phyloP scores from a whole-genome alignment of 2,888 invertebrate genomes.

The Dolichopus griseipennis region DNA sequence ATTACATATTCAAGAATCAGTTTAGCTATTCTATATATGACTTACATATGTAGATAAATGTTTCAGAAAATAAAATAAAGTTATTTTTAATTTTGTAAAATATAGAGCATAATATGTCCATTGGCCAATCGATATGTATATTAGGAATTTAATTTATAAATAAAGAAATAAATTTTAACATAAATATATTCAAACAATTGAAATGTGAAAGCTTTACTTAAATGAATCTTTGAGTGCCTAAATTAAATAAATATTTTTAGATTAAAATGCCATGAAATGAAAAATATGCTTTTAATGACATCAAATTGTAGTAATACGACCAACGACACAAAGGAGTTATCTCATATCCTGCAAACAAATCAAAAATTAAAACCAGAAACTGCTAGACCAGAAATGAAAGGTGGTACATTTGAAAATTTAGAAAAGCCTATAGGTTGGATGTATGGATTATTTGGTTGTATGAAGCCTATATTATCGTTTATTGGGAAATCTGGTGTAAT shows the following conservation, averaged over 20 bases:
- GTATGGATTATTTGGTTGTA: conserved; percentile 77
- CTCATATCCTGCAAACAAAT: not conserved
- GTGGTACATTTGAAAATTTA: conserved; percentile 39
- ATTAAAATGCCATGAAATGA: not conserved
- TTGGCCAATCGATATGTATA: not conserved
- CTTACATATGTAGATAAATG: too few species aligned
- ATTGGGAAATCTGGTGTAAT: conserved; percentile 67
- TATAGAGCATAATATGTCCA: too few species aligned
- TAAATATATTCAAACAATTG: not conserved
- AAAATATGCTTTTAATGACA: not conserved
- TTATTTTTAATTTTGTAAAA: too few species aligned
- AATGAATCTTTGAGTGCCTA: not conserved
- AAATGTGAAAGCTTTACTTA: too few species aligned
- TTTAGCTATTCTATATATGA: too few species aligned
- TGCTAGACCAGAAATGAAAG: conserved; percentile 29
- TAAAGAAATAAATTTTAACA: too few species aligned
- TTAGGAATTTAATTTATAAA: not conserved
- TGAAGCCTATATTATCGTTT: conserved; percentile 78
- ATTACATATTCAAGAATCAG: too few species aligned
- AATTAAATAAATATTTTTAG: not conserved
- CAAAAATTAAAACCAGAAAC: not conserved
- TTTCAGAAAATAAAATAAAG: too few species aligned
- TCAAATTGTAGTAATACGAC: not conserved
- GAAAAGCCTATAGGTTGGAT: conserved; percentile 60
- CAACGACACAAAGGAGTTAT: not conserved